Percentiles rank a stretch among this genome's conserved stretches.
phyloP scores from a whole-genome alignment of 1,140 invertebrate genomes.

The Cotesia chilonis region DNA sequence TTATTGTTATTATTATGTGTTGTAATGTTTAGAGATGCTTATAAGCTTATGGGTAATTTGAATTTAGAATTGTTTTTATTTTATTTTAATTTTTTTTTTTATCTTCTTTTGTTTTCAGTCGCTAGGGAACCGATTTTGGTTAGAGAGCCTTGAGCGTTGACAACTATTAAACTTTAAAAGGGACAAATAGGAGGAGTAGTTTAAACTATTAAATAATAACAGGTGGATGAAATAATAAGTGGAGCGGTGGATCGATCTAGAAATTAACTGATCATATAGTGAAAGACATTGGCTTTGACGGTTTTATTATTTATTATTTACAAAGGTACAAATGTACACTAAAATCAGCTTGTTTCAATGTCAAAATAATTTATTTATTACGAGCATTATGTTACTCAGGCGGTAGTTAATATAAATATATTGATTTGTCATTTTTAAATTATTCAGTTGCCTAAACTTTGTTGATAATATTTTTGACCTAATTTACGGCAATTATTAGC shows the following conservation, averaged over 20 bases:
- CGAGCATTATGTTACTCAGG: background rate
- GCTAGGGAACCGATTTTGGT: too few species aligned
- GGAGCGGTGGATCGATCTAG: constrained; percentile 14
- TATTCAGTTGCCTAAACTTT: background rate
- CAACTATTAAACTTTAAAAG: background rate
- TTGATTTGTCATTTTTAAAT: background rate
- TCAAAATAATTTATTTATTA: constrained; percentile 14
- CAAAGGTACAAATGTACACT: background rate
- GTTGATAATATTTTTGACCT: background rate
- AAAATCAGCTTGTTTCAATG: constrained; percentile 11
- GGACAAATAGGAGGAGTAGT: constrained; percentile 16
- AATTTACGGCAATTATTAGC: background rate
- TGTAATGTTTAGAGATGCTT: too few species aligned
- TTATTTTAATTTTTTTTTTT: constrained; percentile 4
- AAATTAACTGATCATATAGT: constrained; percentile 20
- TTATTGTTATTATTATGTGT: too few species aligned
- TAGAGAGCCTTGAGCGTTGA: background rate
- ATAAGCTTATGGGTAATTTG: background rate
- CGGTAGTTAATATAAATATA: background rate
- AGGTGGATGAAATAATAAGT: constrained; percentile 7
- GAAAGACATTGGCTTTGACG: constrained; percentile 12
- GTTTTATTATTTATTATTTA: constrained; percentile 24
- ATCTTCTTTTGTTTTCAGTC: background rate
- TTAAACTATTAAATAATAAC: constrained; percentile 7
- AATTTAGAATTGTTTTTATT: constrained; percentile 1